Conservation (phyloP, 2,113 vertebrate genomes). For the Rhineura floridana region DNA sequence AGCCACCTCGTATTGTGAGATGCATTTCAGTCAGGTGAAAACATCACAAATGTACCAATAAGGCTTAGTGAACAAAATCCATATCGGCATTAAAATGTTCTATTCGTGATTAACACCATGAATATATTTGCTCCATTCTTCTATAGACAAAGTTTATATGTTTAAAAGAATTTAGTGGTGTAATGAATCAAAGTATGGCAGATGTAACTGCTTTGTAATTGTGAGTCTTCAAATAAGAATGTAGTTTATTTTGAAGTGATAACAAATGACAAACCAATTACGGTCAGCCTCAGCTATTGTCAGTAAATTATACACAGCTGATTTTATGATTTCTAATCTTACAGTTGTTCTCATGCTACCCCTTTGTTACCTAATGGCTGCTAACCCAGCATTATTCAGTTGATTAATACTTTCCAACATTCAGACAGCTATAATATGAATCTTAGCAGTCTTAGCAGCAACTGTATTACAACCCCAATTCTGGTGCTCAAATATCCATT, state of each 20-base stretch:
- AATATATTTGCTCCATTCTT: background rate
- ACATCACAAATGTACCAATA: background rate
- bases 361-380: conserved; percentile 51
- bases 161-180: conserved; percentile 24
- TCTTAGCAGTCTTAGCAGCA: conserved; percentile 31
- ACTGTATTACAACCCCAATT: conserved; percentile 46
- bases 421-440: conserved; percentile 48
- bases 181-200: conserved; percentile 25
- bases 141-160: background rate
- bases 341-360: conserved; percentile 35
- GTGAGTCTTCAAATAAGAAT: conserved; percentile 14
- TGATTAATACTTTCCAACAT: conserved; percentile 53
- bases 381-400: conserved; percentile 38
- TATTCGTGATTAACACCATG: background rate
- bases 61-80: background rate
- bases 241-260: conserved; percentile 45
- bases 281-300: conserved; percentile 42
- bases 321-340: conserved; percentile 60
- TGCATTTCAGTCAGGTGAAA: background rate
- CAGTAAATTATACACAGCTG: conserved; percentile 51
- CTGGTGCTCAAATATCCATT: conserved; percentile 42
- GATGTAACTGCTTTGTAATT: conserved; percentile 33
- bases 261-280: conserved; percentile 56
- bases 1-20: background rate
- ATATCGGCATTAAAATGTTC: background rate